phyloP scores from a whole-genome alignment of 2,888 invertebrate species.

The Leucoma salicis region DNA sequence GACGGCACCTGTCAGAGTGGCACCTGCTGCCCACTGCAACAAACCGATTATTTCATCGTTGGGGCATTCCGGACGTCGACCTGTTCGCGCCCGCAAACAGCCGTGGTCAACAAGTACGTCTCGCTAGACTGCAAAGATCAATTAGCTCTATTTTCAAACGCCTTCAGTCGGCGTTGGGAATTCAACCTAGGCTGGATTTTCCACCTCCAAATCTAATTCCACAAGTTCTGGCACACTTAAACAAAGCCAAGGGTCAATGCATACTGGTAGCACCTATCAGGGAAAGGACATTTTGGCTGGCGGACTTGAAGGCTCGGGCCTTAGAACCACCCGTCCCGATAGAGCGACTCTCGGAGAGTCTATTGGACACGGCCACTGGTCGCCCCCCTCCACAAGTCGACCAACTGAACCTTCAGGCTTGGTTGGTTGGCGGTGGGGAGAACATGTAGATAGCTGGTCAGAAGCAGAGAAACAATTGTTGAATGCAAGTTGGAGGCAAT shows the following conservation, averaged over 20 bases:
- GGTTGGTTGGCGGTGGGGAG: constrained; percentile 21
- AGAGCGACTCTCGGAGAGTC: too few species aligned
- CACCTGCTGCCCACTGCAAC: constrained; percentile 11
- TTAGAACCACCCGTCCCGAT: background rate
- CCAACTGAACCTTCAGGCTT: constrained; percentile 4
- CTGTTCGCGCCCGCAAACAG: constrained; percentile 1
- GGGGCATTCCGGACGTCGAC: constrained; percentile 3
- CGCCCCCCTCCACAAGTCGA: constrained; percentile 1
- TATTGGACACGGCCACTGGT: background rate
- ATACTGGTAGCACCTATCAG: constrained; percentile 11
- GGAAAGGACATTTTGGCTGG: constrained; percentile 13
- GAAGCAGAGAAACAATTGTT: background rate
- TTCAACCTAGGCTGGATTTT: constrained; percentile 1
- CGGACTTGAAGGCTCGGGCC: background rate
- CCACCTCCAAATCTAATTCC: constrained; percentile 6
- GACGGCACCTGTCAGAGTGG: constrained; percentile 19
- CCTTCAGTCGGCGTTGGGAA: background rate
- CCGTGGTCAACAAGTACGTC: background rate
- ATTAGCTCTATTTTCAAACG: too few species aligned
- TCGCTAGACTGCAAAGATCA: too few species aligned
- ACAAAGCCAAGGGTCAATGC: constrained; percentile 8
- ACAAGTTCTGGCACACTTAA: constrained; percentile 1
- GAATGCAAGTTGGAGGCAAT: background rate
- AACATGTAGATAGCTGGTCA: constrained; percentile 1
- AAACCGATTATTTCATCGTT: background rate